Conservation (phyloP, 2,113 vertebrate genomes). For the Girardinichthys multiradiatus region DNA sequence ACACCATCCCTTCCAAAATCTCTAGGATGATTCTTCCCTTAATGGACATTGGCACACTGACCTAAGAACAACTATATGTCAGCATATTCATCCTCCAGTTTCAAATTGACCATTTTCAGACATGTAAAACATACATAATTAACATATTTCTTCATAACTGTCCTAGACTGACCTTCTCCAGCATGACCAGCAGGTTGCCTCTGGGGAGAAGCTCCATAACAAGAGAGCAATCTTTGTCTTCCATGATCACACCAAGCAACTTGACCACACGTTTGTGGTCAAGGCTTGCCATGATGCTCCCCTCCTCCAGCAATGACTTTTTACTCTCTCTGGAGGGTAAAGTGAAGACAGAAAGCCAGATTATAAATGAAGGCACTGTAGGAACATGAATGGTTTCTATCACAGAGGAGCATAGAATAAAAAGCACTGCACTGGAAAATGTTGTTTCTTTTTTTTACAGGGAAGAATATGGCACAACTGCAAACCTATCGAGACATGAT, state of each 20-base stretch:
- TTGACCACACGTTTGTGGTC: constrained; percentile 89
- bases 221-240: constrained; percentile 89
- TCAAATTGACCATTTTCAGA: not conserved
- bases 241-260: constrained; percentile 90
- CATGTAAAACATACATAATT: not conserved
- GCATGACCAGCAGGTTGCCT: constrained; percentile 90
- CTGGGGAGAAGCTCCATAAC: constrained; percentile 92
- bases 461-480: not conserved
- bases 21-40: constrained; percentile 90
- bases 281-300: constrained; percentile 88
- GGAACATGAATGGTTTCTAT: not conserved
- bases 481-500: not conserved
- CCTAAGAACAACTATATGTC: constrained; percentile 69
- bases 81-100: not conserved
- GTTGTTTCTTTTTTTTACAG: not conserved
- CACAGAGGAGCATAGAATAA: not conserved
- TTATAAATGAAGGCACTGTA: not conserved
- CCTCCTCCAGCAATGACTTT: constrained; percentile 88
- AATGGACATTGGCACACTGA: constrained; percentile 84
- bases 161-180: constrained; percentile 79
- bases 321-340: constrained; percentile 76
- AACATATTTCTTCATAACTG: not conserved
- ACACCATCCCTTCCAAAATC: constrained; percentile 92
- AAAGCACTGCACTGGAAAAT: not conserved
- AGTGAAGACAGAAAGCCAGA: not conserved